phyloP scores from a whole-genome alignment of 2,113 vertebrate species.

The Engystomops pustulosus region DNA sequence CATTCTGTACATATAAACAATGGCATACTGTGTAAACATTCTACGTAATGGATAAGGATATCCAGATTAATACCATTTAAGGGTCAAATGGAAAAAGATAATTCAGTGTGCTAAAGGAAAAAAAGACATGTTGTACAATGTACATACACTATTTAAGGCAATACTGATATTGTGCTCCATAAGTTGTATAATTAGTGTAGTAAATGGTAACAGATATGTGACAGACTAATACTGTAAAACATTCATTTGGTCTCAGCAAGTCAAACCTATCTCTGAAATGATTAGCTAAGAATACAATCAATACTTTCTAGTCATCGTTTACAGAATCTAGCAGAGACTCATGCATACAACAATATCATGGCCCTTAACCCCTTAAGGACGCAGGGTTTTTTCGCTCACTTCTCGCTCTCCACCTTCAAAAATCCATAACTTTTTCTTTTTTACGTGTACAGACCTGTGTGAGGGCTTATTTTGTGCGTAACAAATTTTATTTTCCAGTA shows the following conservation, averaged over 20 bases:
- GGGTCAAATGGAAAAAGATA: neutral
- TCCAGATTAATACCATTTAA: neutral
- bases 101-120: slow-evolving; percentile 12
- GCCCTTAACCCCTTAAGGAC: too few species aligned
- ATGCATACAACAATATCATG: too few species aligned
- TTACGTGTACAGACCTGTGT: too few species aligned
- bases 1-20: slow-evolving; percentile 44
- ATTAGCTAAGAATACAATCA: neutral
- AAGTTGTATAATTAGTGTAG: slow-evolving; percentile 4
- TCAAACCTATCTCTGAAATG: neutral
- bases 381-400: too few species aligned
- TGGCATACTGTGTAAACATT: slow-evolving; percentile 36
- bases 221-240: slow-evolving; percentile 12
- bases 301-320: neutral
- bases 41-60: neutral
- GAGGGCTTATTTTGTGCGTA: too few species aligned
- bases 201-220: neutral
- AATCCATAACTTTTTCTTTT: too few species aligned
- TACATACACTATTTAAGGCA: slow-evolving; percentile 44
- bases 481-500: too few species aligned
- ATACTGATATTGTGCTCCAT: slow-evolving; percentile 45
- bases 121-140: neutral
- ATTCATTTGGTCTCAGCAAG: slow-evolving; percentile 42
- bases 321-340: neutral
- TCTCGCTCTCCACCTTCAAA: too few species aligned